Conservation (phyloP, 2,113 vertebrate genomes). For the Elephas maximus region DNA sequence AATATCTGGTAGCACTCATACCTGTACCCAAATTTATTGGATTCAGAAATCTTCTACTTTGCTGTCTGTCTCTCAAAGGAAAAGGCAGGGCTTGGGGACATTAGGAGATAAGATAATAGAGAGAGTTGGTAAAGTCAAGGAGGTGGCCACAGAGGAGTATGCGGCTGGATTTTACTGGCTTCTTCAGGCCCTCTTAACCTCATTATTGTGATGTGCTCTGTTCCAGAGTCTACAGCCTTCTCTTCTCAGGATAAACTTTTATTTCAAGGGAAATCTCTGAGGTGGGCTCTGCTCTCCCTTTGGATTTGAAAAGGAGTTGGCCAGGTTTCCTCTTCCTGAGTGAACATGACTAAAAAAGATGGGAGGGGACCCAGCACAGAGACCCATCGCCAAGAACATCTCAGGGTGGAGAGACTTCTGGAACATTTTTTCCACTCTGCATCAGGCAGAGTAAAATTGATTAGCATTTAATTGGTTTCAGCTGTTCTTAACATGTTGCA, state of each 20-base stretch:
- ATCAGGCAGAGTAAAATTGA: conserved; percentile 81
- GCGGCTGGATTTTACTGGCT: not conserved
- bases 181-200: not conserved
- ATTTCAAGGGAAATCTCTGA: conserved; percentile 51
- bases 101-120: not conserved
- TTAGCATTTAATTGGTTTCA: conserved; percentile 85
- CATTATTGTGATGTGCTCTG: not conserved
- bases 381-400: conserved; percentile 76
- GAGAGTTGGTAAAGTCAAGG: not conserved
- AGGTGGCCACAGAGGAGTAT: not conserved
- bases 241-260: not conserved
- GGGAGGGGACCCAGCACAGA: conserved; percentile 60
- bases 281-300: conserved; percentile 32
- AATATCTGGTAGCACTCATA: not conserved
- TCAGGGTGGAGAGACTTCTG: conserved; percentile 78
- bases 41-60: conserved; percentile 13
- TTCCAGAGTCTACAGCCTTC: not conserved
- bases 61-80: not conserved
- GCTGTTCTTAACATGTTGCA: conserved; percentile 73
- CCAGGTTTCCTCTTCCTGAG: conserved; percentile 30
- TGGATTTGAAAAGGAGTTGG: conserved; percentile 55
- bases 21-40: not conserved
- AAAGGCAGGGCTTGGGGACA: not conserved
- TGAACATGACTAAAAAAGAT: conserved; percentile 62
- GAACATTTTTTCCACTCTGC: conserved; percentile 83